Base-by-base conservation (phyloP, 2,888 invertebrate species). In the Exephanes ischioxanthus region DNA sequence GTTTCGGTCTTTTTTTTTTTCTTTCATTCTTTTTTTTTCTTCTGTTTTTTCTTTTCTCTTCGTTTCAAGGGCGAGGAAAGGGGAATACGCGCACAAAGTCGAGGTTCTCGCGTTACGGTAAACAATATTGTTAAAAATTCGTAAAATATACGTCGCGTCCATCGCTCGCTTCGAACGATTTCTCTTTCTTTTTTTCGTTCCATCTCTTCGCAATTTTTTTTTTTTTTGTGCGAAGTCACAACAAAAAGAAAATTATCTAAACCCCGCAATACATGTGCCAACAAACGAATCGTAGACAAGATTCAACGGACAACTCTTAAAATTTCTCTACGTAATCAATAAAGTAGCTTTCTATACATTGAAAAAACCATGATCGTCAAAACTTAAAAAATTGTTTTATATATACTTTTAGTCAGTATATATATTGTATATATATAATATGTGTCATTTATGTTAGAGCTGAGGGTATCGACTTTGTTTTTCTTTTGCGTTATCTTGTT, bases 301-400 rank as follows among this genome's bases (percentile, higher is more conserved):
- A 61, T 75, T 68, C 75, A 85, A 83, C 82, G 72, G 80, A 83
- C 75, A 80, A 82, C 85, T 72, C 66, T 77, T 82, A 80, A 81
- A 82, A 81, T 79, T 86, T 84, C 86, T 86, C 83, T 84, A 83
- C 77, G 83, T 80, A 75, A 86, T 86, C 55, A 80, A 83, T 84
- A 66, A 81, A 68, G 63, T 66, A 73, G 58, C 48, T 72, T 53
- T 78, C 84, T 81, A 84, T 78, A 55, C 72, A 80, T 78, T 41
- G 73, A 78, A 83, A 67, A 79, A 75, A 77, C 58, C 22, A 68
- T 26, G 51, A 82, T n/a, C 5, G 45, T 73, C 83, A 61, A 61
- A 61, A 61, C 61, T 61, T 61, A 61, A 61, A 61, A 61, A 61
- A 61, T 61, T 72, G 5, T 16, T 30, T 30, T 53, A 86, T 80